These are phyloP conservation scores for Nudaria mundana DNA, from an alignment of 2,888 invertebrate species.

Conservation along the genomic window DNA sequence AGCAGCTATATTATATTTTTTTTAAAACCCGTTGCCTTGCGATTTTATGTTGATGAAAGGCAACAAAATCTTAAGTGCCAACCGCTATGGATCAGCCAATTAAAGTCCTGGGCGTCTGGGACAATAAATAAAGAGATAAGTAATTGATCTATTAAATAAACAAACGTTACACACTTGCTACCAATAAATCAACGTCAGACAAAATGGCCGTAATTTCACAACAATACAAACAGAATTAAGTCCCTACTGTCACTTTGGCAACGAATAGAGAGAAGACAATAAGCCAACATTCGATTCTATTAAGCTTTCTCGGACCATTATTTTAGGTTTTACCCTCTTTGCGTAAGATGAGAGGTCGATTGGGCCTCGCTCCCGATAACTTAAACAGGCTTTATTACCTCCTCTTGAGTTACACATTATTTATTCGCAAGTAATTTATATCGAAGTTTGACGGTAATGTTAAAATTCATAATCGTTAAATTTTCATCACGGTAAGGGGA, in stretches of 20 bases:
- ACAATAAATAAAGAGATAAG: too few relatives aligned
- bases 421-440: background rate
- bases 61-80: too few relatives aligned
- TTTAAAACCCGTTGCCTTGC: too few relatives aligned
- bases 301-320: slow-evolving; percentile 15
- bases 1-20: too few relatives aligned
- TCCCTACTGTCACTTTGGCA: slow-evolving; percentile 8
- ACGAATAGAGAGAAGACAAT: slow-evolving; percentile 10
- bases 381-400: slow-evolving; percentile 14
- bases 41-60: too few relatives aligned
- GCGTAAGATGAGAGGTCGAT: slow-evolving; percentile 15
- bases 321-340: slow-evolving; percentile 11
- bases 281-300: slow-evolving; percentile 26
- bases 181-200: background rate
- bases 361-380: slow-evolving; percentile 13
- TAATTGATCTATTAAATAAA: too few relatives aligned
- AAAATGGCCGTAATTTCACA: background rate
- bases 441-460: background rate
- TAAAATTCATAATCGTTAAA: too few relatives aligned
- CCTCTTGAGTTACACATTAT: background rate
- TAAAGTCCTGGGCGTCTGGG: too few relatives aligned
- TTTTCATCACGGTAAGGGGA: too few relatives aligned
- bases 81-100: too few relatives aligned
- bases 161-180: background rate
- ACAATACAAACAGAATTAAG: slow-evolving; percentile 18